Conservation (phyloP, 2,113 vertebrate genomes). For the Poicephalus meyeri region DNA sequence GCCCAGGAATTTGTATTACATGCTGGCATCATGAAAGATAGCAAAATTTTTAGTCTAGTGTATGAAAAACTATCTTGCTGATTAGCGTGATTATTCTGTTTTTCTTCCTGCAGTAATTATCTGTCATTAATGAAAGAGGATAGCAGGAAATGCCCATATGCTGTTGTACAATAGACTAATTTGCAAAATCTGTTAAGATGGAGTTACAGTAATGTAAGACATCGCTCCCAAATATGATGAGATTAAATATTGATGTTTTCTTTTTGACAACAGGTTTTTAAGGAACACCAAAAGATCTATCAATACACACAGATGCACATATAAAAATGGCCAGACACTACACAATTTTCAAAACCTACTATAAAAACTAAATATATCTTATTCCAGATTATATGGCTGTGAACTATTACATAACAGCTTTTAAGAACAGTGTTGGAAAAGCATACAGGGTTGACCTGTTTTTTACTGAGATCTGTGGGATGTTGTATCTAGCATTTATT, state of each 20-base stretch:
- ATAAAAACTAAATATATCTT: background rate
- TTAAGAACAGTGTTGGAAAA: background rate
- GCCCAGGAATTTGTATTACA: background rate
- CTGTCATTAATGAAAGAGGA: background rate
- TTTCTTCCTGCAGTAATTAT: background rate
- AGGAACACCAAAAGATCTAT: background rate
- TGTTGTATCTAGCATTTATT: background rate
- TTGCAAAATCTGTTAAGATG: background rate
- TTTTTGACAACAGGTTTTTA: background rate
- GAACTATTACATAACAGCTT: background rate
- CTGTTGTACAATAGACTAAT: background rate
- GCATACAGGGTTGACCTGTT: background rate
- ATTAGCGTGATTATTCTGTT: background rate
- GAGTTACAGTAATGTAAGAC: background rate
- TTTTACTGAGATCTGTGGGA: background rate
- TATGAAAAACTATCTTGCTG: background rate
- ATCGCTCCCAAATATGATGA: background rate
- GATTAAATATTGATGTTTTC: background rate
- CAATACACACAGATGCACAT: background rate
- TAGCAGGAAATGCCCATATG: constrained; percentile 25
- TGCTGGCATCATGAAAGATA: background rate
- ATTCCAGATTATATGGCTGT: background rate
- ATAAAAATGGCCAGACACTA: background rate
- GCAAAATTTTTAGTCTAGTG: background rate
- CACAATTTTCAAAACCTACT: background rate